These are phyloP conservation scores for Lithobius niger DNA, from an alignment of 1,140 invertebrate species.

Conservation along the genomic window DNA sequence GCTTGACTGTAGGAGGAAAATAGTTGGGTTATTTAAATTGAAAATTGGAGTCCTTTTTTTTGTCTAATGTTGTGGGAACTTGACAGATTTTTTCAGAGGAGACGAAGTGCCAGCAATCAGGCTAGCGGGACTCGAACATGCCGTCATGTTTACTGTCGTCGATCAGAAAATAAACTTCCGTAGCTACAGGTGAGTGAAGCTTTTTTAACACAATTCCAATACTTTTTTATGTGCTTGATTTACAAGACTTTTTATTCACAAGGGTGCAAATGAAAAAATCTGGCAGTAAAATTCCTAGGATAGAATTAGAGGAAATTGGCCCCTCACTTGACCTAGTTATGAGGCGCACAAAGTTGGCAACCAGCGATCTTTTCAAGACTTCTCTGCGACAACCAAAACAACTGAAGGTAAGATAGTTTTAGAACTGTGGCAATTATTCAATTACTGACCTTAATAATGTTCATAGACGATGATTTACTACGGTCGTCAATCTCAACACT, in stretches of 20 bases:
- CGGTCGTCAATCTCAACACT: too few relatives aligned
- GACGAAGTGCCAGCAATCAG: conserved; percentile 64
- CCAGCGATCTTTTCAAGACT: conserved; percentile 77
- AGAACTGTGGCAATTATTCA: too few relatives aligned
- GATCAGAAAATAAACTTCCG: conserved; percentile 67
- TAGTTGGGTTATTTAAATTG: neutral
- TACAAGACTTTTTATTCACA: conserved; percentile 18
- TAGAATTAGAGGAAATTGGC: conserved; percentile 89
- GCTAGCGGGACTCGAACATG: conserved; percentile 84
- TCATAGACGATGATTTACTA: too few relatives aligned
- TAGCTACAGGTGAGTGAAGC: conserved; percentile 56
- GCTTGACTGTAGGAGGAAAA: too few relatives aligned
- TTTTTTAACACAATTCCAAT: too few relatives aligned
- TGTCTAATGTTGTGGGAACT: too few relatives aligned
- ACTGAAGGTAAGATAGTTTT: conserved; percentile 33
- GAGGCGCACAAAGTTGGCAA: conserved; percentile 72
- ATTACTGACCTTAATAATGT: too few relatives aligned
- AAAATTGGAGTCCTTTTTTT: conserved; percentile 2
- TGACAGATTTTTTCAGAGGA: conserved; percentile 81
- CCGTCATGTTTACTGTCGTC: conserved; percentile 69
- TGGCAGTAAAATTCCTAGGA: conserved; percentile 64
- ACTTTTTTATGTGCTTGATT: conserved; percentile 8
- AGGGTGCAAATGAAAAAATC: conserved; percentile 84
- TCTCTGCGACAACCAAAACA: conserved; percentile 71
- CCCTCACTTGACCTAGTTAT: conserved; percentile 79